phyloP scores from a whole-genome alignment of 30 jellyfish, hydroid and myxozoan species.

The Turritopsis dohrnii region DNA sequence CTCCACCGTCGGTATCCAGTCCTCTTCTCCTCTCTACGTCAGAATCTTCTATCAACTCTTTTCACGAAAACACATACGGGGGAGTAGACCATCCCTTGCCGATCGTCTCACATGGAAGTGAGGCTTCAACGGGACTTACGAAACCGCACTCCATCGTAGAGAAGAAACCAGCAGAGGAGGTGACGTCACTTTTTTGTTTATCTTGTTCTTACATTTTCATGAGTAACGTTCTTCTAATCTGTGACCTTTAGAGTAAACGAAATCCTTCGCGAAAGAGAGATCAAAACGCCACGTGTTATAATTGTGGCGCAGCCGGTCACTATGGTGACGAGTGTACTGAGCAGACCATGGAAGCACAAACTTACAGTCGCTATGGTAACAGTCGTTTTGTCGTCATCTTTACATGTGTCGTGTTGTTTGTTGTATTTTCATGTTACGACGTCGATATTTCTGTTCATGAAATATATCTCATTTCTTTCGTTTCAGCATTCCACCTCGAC shows the following conservation, averaged over 20 bases:
- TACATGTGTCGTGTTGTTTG: background rate
- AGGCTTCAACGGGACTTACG: too few species aligned
- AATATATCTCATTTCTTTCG: background rate
- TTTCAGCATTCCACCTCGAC: background rate
- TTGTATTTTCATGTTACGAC: background rate
- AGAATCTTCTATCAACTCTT: background rate
- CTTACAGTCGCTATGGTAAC: constrained; percentile 75
- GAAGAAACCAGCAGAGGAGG: background rate
- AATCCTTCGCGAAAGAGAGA: background rate
- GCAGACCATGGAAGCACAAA: constrained; percentile 73
- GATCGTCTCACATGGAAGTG: background rate
- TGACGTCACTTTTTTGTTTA: background rate
- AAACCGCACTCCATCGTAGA: background rate
- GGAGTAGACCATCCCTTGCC: background rate
- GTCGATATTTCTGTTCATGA: too few species aligned
- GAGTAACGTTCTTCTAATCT: background rate
- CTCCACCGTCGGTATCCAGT: background rate
- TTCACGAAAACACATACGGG: background rate
- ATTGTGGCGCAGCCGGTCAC: constrained; percentile 77
- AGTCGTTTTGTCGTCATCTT: background rate
- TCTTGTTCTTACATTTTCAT: too few species aligned
- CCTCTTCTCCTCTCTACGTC: background rate
- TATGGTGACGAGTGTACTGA: constrained; percentile 77
- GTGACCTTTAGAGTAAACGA: background rate
- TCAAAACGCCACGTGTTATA: constrained; percentile 51